Percentiles rank a stretch among this genome's conserved stretches.
Conservation (phyloP, 2,797 vertebrate genomes). For the Dermochelys coriacea region DNA sequence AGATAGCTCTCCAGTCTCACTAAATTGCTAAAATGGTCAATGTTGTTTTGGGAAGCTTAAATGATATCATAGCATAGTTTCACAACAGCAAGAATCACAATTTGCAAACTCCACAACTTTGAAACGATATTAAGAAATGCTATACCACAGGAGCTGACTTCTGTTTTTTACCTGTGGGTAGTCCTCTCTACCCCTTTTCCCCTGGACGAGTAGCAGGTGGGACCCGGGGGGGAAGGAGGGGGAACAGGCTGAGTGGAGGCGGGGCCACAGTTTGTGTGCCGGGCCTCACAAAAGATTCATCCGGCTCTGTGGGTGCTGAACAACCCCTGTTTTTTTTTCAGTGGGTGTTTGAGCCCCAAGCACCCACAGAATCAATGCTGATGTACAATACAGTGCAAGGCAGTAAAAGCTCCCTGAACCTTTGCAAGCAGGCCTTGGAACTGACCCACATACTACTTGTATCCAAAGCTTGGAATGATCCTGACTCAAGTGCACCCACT, state of each 20-base stretch:
- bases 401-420: neutral
- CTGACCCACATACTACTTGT: fast-evolving
- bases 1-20: neutral
- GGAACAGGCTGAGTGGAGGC: too few relatives aligned
- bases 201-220: too few relatives aligned
- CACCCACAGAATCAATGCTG: too few relatives aligned
- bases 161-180: too few relatives aligned
- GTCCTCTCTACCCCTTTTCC: too few relatives aligned
- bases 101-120: fast-evolving
- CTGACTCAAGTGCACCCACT: neutral
- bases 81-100: neutral
- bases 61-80: neutral
- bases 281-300: too few relatives aligned
- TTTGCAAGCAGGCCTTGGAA: neutral
- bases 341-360: too few relatives aligned
- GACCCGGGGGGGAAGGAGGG: too few relatives aligned
- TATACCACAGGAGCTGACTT: neutral
- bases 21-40: neutral
- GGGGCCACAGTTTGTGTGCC: too few relatives aligned
- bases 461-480: fast-evolving
- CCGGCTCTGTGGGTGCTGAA: too few relatives aligned
- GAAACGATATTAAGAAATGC: neutral
- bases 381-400: neutral
- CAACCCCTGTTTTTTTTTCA: too few relatives aligned
- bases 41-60: neutral